Evolutionary conservation across 1,140 invertebrate species (phyloP).

Genomic region (Polypedilum vanderplanki): DNA sequence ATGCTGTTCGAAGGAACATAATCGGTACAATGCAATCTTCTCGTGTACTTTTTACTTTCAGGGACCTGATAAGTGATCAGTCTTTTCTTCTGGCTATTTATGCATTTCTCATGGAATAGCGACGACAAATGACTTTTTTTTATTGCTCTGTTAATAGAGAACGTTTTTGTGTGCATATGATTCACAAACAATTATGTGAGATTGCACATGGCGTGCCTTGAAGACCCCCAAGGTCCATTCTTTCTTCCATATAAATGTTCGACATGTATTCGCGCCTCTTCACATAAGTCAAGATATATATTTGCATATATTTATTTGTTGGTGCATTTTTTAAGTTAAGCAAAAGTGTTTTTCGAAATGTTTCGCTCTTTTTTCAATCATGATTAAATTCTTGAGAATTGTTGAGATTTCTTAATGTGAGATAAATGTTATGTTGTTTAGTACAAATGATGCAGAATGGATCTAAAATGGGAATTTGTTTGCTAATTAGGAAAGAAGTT

Average conservation of each 20-base stretch:
- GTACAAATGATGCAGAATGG: too few relatives aligned
- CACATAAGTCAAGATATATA: background rate
- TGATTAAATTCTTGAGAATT: background rate
- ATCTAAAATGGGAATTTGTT: too few relatives aligned
- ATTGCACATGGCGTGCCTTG: background rate
- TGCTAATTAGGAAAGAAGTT: too few relatives aligned
- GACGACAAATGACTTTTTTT: background rate
- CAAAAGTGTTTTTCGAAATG: conserved; percentile 18
- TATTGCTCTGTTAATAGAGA: background rate
- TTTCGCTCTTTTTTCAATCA: background rate
- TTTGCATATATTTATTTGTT: background rate
- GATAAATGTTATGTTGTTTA: too few relatives aligned
- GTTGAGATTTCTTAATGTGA: background rate
- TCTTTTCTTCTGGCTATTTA: background rate
- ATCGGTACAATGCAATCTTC: background rate
- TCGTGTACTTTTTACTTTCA: background rate
- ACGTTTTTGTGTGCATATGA: conserved; percentile 18
- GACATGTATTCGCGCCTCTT: conserved; percentile 7
- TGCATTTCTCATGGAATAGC: background rate
- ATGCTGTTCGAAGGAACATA: background rate
- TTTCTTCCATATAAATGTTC: background rate
- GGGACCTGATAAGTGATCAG: background rate
- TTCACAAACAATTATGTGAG: background rate
- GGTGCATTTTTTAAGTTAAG: background rate
- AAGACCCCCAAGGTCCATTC: background rate